phyloP scores from a whole-genome alignment of 2,113 vertebrate genomes.

The Nycticebus coucang region DNA sequence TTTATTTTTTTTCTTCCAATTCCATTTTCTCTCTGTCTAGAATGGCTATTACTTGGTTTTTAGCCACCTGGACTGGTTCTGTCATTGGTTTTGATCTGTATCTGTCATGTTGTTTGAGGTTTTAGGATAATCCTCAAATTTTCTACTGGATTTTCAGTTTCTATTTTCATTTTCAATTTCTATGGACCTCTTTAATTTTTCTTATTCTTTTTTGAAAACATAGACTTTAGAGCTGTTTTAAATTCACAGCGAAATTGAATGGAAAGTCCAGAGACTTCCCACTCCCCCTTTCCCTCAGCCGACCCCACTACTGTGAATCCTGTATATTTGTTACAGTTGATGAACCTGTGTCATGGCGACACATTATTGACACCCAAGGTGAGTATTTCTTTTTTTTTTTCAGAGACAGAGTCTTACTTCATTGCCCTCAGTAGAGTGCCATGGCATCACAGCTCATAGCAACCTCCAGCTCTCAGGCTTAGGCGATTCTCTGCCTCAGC shows the following conservation, averaged over 20 bases:
- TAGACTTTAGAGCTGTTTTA: not conserved
- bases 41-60: not conserved
- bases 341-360: fast-evolving
- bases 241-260: not conserved
- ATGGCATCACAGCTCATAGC: too few species aligned
- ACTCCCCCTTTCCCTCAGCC: fast-evolving
- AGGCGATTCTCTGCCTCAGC: too few species aligned
- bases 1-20: not conserved
- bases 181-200: not conserved
- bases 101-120: not conserved
- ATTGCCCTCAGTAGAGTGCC: too few species aligned
- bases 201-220: not conserved
- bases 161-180: not conserved
- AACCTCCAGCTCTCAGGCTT: too few species aligned
- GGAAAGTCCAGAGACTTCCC: not conserved
- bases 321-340: too few species aligned
- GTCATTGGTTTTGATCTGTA: not conserved
- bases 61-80: not conserved
- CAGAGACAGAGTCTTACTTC: too few species aligned
- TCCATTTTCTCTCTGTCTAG: not conserved
- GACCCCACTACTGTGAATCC: not conserved
- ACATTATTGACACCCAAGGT: not conserved
- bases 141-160: conserved; percentile 17
- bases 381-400: not conserved
- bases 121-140: not conserved